Evolutionary conservation across 2,797 vertebrate species (phyloP).

Genomic region (Sternotherus odoratus): DNA sequence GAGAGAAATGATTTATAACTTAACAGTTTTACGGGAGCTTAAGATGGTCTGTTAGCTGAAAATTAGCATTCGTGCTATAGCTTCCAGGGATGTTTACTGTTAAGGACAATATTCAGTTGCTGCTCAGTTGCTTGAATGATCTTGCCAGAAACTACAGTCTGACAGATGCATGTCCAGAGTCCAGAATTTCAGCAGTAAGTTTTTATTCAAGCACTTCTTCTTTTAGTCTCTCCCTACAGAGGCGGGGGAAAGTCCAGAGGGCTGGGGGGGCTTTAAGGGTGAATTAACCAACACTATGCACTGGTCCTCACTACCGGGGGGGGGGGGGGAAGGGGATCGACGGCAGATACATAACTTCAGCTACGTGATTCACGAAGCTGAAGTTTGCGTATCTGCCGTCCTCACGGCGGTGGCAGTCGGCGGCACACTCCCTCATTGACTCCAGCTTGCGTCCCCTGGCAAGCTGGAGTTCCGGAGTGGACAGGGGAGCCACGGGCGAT

Average conservation of each 20-base stretch:
- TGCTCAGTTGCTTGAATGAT: not conserved
- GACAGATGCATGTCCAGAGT: not conserved
- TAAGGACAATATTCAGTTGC: not conserved
- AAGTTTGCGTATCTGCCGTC: no score
- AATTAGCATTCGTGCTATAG: not conserved
- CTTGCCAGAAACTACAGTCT: not conserved
- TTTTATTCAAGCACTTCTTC: not conserved
- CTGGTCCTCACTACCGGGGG: no score
- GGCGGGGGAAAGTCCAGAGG: not conserved
- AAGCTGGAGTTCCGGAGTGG: no score
- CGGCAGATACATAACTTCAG: no score
- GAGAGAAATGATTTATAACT: conserved; percentile 55
- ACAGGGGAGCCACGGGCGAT: no score
- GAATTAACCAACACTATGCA: not conserved
- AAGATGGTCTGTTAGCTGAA: conserved; percentile 42
- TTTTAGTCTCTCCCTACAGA: not conserved
- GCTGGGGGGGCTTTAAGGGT: not conserved
- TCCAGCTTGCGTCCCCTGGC: no score
- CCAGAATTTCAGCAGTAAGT: not conserved
- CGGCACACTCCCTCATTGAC: no score
- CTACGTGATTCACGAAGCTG: no score
- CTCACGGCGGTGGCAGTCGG: no score
- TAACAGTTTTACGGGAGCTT: conserved; percentile 54
- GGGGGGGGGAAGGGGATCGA: no score
- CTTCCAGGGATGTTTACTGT: conserved; percentile 8